Evolutionary conservation across 2,888 invertebrate genomes (phyloP), one percentile per base, ranked within the genome.

Genomic region (Pilophorus perplexus): DNA sequence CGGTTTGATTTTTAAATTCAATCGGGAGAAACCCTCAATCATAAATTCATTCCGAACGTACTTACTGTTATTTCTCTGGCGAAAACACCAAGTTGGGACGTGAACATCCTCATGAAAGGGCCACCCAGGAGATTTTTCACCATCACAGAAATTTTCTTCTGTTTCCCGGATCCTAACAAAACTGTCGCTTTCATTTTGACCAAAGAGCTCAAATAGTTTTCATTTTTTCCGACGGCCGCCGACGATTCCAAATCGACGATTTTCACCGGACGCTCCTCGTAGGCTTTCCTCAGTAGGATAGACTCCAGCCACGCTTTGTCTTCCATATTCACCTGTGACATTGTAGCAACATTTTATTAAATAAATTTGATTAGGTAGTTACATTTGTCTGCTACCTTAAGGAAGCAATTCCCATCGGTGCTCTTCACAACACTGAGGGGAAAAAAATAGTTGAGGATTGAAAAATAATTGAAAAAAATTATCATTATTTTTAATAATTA

Each of bases 41-140:
- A 46, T 46, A 10, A 46, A 62, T 16, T 44, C 33, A 14, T 20
- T 22, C 20, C 20, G 12, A 20, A 16, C 14, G 22, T 8, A 55
- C 65, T 42, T 59, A 69, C 69, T 33, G 42, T 52, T n/a, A 64
- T 67, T 52, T 69, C 69, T 14, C 50, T 67, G 16, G 23, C 16
- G 33, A 67, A 69, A n/a, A 67, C 23, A 10, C 69, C 65, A 1
- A 27, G 1, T 23, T 6, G n/a, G 3, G 6, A n/a, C 0, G 44
- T 22, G 12, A 57, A 23, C 2, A 18, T 16, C 8, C 12, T 18
- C 57, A 46, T 28, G 8, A 16, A 4, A 2, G 23, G 14, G 1
- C 22, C 18, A 1, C 20, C 16, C 3, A 10, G 57, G 4, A 8
- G 14, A 18, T 66, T 44, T 48, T 66, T 66, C 12, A 57, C 16